Percentiles rank a stretch among this genome's conserved stretches.
Conservation (phyloP, 2,888 invertebrate species). For the Oxystoma pomonae region DNA sequence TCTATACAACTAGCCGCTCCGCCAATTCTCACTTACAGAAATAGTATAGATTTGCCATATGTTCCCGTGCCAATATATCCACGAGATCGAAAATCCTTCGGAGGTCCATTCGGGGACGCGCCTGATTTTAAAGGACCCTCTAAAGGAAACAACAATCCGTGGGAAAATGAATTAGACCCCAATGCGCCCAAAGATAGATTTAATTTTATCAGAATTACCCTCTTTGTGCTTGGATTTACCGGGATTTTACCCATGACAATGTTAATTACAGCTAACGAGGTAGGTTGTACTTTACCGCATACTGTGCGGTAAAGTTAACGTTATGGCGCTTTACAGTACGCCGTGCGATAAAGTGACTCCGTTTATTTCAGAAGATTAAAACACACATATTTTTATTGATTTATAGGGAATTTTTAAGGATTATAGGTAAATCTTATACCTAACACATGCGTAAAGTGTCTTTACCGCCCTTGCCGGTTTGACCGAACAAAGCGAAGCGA, state of each 20-base stretch:
- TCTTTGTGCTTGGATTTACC: not conserved
- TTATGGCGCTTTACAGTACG: not conserved
- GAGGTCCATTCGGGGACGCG: not conserved
- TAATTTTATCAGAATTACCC: constrained; percentile 1
- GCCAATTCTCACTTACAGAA: not conserved
- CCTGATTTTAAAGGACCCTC: not conserved
- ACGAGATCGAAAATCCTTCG: not conserved
- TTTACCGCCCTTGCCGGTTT: too few species aligned
- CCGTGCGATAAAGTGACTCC: not conserved
- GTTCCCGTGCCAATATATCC: not conserved
- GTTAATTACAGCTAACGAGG: constrained; percentile 10
- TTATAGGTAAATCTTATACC: too few species aligned
- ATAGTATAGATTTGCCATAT: not conserved
- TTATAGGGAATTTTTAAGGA: too few species aligned
- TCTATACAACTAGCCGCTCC: too few species aligned
- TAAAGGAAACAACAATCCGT: not conserved
- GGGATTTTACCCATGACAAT: constrained; percentile 4
- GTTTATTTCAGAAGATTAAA: not conserved
- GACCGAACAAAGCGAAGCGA: too few species aligned
- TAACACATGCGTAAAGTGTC: too few species aligned
- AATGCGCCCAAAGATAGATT: constrained; percentile 6
- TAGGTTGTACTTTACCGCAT: not conserved
- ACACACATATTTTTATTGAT: not conserved
- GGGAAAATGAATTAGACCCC: constrained; percentile 1
- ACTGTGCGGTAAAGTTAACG: not conserved